Base-by-base conservation (phyloP, 2,113 vertebrate species). In the Boleophthalmus pectinirostris region DNA sequence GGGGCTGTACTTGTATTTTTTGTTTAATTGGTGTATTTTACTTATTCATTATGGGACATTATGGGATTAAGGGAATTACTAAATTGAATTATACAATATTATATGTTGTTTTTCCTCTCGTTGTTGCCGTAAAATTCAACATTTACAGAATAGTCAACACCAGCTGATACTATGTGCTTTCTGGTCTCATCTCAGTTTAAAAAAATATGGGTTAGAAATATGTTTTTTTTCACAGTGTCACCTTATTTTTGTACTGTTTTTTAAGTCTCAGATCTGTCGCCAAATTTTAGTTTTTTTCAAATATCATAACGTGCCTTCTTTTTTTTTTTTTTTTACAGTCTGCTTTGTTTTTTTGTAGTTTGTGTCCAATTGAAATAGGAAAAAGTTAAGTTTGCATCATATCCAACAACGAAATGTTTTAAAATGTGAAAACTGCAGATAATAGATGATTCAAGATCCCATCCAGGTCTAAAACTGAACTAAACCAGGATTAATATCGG, bases 91-190 rank as follows among this genome's bases (percentile, higher is more conserved):
- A 10, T 43, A 6, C 8, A 43, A 43, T 8, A 9, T 7, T 8
- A 38, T 8, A 7, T 38, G 2, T 8, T 38, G 1, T 43, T 43
- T 20, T 45, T 61, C 54, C 23, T 74, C 69, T 73, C 54, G 21
- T 84, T 35, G 54, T 70, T 23, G 25, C 38, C 16, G 35, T 61
- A 49, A 57, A 68, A 79, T 20, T 10, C 6, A n/a, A 61, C 66
- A 66, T 51, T 38, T 13, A 29, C 66, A 35, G 5, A 91, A 24
- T 90, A 87, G 81, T 81, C 79, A 88, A 93, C 89, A 91, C 90
- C 94, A 93, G 93, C 93, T 88, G 91, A 82, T 91, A 90, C 91
- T 73, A 70, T 65, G 92, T 91, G 89, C 91, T 88, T 82, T 93
- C 85, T 85, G 0, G 51, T 58, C 21, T 33, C 35, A 24, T 70